Evolutionary conservation across 2,888 invertebrate species (phyloP).

Genomic region (Drymonia ruficornis): DNA sequence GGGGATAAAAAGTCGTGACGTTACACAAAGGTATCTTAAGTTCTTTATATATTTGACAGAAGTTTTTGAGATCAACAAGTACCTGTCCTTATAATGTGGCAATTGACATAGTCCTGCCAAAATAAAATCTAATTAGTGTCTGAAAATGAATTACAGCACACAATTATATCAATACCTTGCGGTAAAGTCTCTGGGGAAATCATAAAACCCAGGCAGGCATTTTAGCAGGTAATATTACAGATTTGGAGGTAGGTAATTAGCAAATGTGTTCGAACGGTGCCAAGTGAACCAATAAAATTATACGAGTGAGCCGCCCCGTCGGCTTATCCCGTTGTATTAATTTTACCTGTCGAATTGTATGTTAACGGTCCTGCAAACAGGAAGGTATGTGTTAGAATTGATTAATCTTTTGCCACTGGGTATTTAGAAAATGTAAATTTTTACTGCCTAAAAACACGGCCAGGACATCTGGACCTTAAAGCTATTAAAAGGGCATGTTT

Average conservation of each 20-base stretch:
- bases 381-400: no score
- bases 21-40: no score
- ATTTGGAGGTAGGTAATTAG: constrained; percentile 17
- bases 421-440: background rate
- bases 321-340: constrained; percentile 21
- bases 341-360: constrained; percentile 26
- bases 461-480: no score
- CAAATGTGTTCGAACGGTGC: constrained; percentile 14
- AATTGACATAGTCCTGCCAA: no score
- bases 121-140: no score
- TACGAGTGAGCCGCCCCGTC: constrained; percentile 15
- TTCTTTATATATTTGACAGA: constrained; percentile 6
- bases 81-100: no score
- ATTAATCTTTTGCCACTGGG: background rate
- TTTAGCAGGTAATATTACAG: constrained; percentile 3
- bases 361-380: constrained; percentile 15
- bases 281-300: constrained; percentile 26
- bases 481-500: no score
- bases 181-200: background rate
- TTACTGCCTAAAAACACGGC: no score
- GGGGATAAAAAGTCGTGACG: no score
- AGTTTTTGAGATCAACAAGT: background rate
- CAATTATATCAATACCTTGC: background rate
- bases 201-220: background rate
- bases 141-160: background rate